phyloP scores from a whole-genome alignment of 2,888 invertebrate genomes.

The Colostygia pectinataria region DNA sequence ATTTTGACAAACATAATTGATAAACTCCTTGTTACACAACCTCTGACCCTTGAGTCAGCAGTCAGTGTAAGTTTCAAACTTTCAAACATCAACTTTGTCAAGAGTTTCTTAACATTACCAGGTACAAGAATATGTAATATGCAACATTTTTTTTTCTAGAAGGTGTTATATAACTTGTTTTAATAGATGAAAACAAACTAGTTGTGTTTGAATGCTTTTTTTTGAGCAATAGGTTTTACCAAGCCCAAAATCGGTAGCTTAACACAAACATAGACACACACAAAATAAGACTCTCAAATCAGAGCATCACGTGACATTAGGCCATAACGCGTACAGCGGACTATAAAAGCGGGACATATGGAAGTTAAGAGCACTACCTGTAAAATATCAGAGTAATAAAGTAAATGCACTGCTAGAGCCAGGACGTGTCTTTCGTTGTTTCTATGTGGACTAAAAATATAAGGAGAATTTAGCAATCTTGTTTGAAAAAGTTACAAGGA shows the following conservation, averaged over 20 bases:
- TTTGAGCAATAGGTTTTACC: too few relatives aligned
- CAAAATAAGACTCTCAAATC: constrained; percentile 46
- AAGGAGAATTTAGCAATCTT: not conserved
- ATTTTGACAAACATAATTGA: constrained; percentile 29
- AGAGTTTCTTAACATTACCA: too few relatives aligned
- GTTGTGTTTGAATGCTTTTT: too few relatives aligned
- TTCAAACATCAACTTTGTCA: not conserved
- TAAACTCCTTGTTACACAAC: not conserved
- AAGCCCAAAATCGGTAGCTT: constrained; percentile 16
- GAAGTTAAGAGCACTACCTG: constrained; percentile 80
- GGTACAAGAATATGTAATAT: too few relatives aligned
- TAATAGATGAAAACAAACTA: too few relatives aligned
- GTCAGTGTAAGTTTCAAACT: not conserved
- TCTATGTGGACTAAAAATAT: constrained; percentile 44
- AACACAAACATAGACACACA: constrained; percentile 25
- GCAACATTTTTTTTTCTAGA: too few relatives aligned
- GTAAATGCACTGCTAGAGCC: constrained; percentile 75
- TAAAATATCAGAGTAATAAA: constrained; percentile 82
- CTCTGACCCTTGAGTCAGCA: not conserved
- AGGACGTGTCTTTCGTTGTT: constrained; percentile 63
- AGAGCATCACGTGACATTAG: constrained; percentile 75
- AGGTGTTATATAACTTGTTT: too few relatives aligned
- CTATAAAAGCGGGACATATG: constrained; percentile 79
- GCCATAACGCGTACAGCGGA: constrained; percentile 74
- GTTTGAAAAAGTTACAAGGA: too few relatives aligned